Evolutionary conservation across 1,140 invertebrate genomes (phyloP), one percentile per base, ranked within the genome.

Genomic region (Neodiprion virginianus): DNA sequence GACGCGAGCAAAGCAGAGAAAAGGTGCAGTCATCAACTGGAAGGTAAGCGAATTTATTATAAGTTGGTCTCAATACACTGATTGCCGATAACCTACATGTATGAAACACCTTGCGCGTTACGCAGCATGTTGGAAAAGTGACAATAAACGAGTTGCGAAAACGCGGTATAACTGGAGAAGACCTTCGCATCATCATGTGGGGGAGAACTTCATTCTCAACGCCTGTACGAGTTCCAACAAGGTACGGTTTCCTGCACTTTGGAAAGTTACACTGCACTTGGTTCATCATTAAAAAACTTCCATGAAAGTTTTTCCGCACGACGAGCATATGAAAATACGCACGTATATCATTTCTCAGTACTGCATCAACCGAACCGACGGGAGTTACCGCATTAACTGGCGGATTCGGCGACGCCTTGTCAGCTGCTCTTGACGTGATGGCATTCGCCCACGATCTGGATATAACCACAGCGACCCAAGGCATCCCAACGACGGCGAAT

Each of bases 11-110:
- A 96, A 96, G 85, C 97, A 99, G 88, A 90, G 97, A 74, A 99
- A 99, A 86, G 96, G 96, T n/a, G 98, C 98, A 21, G 92, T 99
- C 0, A 89, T 92, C 68, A 99, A 99, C 88, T 99, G 98, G 98
- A 99, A 99, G 94, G 97, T 97, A 78, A 79, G 79, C 76, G 48
- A 71, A 28, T 71, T 47, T 71, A 49, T 28, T 71, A 47, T n/a
- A 8, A 47, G 8, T 71, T 28, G 0, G 48, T 71, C 3, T 48
- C 14, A 65, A 53, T 50, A 28, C 53, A 65, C 53, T n/a, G 28
- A 49, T 8, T n/a, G 47, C 23, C 67, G 61, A 50, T 72, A 50
- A 71, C 28, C 67, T 69, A 50, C 70, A 76, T 77, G 75, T 77
- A 77, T 76, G 76, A 75, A 40, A 72, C 7, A 40, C 28, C 28